A percentile compares a stretch with the other conserved stretches of the same genome.
Evolutionary conservation across 2,888 invertebrate species (phyloP).

Genomic region (Hemaris fuciformis): DNA sequence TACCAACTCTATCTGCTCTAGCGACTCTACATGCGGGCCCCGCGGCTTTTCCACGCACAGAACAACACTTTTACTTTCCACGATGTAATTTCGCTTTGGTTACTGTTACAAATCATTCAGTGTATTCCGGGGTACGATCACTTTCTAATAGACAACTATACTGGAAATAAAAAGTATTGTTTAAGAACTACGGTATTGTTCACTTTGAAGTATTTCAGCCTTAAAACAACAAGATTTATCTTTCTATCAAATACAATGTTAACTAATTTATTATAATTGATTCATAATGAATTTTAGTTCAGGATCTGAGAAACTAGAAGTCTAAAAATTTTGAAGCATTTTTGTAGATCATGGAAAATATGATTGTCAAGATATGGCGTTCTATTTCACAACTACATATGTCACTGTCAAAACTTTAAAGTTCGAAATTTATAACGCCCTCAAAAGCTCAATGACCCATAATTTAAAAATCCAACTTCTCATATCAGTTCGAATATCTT

Average conservation of each 20-base stretch:
- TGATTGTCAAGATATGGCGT: no score
- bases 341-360: no score
- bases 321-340: no score
- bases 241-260: no score
- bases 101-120: background rate
- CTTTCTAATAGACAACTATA: background rate
- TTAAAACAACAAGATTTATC: no score
- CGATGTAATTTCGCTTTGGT: conserved; percentile 29
- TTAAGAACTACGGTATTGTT: background rate
- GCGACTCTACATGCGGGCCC: conserved; percentile 8
- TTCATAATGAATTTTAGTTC: no score
- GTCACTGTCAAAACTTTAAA: no score
- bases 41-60: conserved; percentile 15
- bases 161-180: background rate
- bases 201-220: no score
- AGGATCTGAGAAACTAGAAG: no score
- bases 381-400: no score
- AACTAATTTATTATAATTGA: no score
- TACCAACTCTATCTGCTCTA: background rate
- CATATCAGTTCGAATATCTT: background rate
- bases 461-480: background rate
- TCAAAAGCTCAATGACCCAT: background rate
- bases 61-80: conserved; percentile 68
- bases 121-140: background rate
- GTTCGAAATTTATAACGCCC: background rate